These are phyloP conservation scores for Cephalopachus bancanus DNA, from an alignment of 2,797 vertebrate genomes.

Conservation along the genomic window DNA sequence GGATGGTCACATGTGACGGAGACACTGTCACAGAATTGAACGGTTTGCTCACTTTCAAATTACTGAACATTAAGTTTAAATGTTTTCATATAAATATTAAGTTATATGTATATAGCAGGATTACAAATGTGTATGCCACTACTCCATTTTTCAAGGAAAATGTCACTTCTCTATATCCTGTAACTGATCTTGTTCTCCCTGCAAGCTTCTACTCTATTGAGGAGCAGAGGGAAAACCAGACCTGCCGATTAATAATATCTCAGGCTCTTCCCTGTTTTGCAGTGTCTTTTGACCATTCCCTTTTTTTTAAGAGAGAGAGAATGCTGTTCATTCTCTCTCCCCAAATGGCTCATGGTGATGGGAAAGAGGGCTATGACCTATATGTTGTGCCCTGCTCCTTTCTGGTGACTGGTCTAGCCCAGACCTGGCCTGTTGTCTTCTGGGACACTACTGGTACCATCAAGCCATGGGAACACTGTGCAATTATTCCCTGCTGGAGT, in stretches of 20 bases:
- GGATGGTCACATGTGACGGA: conserved; percentile 25
- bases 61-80: conserved; percentile 77
- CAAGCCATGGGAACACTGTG: background rate
- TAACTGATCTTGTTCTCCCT: conserved; percentile 27
- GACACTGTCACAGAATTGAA: conserved; percentile 62
- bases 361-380: background rate
- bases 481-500: background rate
- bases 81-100: conserved; percentile 76
- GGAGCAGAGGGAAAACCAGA: background rate
- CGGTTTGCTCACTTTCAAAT: conserved; percentile 73
- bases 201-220: background rate
- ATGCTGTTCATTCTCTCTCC: background rate
- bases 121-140: background rate
- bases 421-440: background rate
- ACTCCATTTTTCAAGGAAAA: conserved; percentile 53
- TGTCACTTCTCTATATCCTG: background rate
- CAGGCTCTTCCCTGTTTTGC: background rate
- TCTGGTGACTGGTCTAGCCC: background rate
- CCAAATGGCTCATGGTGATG: background rate
- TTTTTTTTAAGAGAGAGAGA: conserved; percentile 12
- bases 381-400: rapidly evolving
- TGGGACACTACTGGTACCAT: background rate
- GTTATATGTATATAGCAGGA: conserved; percentile 52
- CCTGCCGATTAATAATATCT: background rate
- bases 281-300: background rate